Base-by-base conservation (phyloP, 2,113 vertebrate species). In the Muscicapa adusta region DNA sequence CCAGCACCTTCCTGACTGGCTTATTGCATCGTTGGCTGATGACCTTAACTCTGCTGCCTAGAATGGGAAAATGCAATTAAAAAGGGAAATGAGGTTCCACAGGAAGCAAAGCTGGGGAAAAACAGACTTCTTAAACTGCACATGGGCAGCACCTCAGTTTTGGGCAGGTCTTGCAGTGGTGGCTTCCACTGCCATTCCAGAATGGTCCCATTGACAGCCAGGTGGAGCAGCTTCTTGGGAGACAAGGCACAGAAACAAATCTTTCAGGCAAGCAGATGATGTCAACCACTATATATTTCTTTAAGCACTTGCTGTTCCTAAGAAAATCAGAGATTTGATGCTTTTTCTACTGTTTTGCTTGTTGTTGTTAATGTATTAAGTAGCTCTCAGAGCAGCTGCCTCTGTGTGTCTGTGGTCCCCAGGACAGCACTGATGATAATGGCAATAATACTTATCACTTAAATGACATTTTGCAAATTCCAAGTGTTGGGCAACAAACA, bases 401-500 rank as follows among this genome's bases (percentile, higher is more conserved):
- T 89, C 74, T 1, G 5, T 48, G 31, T 61, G 18, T 74, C 50
- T 70, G 72, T 73, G 51, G 62, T 66, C 80, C 74, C 71, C 75
- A 94, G 88, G 91, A 91, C 87, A 89, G 51, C 38, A 0, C 85
- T 76, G 78, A 96, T 16, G 63, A 70, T 94, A 79, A 91, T 86
- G 76, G 73, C 83, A 97, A 40, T 91, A 96, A 88, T 91, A 80
- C 96, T 94, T 92, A 78, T 34, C 85, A 83, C 89, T 91, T 95
- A 91, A 85, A 91, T 88, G 85, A 54, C 91, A 90, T 96, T 90
- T 96, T 88, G 67, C 51, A 79, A 89, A 91, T 93, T 88, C 74
- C 12, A 82, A 76, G 60, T 96, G 94, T 96, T 96, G 85, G 93
- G 85, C 67, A 95, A 97, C 94, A 96, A 96, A 96, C 93, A 91